These are phyloP conservation scores for Malthinus flaveolus DNA, from an alignment of 2,888 invertebrate species.

Conservation along the genomic window DNA sequence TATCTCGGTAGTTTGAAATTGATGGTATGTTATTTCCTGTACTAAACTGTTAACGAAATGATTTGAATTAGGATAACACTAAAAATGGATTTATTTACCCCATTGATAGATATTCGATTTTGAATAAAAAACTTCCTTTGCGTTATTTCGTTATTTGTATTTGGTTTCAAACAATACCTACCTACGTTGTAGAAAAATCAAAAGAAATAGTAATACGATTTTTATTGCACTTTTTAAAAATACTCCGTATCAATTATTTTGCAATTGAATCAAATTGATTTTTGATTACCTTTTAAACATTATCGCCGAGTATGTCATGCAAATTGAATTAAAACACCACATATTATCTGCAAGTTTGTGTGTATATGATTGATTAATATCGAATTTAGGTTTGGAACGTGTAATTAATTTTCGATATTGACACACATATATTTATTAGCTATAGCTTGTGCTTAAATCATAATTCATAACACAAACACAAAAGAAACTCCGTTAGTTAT, in stretches of 20 bases:
- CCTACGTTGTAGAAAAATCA: too few relatives aligned
- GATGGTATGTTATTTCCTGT: slow-evolving; percentile 20
- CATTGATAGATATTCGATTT: too few relatives aligned
- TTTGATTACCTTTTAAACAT: not conserved
- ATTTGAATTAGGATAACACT: slow-evolving; percentile 16
- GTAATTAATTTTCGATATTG: not conserved
- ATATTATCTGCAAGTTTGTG: not conserved
- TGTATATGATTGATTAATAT: not conserved
- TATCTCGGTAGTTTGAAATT: slow-evolving; percentile 12
- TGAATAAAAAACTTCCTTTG: too few relatives aligned
- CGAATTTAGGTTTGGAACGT: not conserved
- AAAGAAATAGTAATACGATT: too few relatives aligned
- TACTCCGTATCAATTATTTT: too few relatives aligned
- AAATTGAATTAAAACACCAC: slow-evolving; percentile 4
- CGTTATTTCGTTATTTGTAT: too few relatives aligned
- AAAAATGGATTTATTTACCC: not conserved
- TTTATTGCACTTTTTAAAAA: too few relatives aligned
- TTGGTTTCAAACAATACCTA: too few relatives aligned
- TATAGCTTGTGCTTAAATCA: too few relatives aligned
- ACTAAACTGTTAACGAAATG: slow-evolving; percentile 13
- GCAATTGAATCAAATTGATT: not conserved
- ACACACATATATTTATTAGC: too few relatives aligned
- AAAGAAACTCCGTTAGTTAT: too few relatives aligned
- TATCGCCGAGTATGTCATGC: not conserved
- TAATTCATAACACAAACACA: too few relatives aligned